Percentiles rank a stretch among this genome's conserved stretches.
Conservation (phyloP, 2,113 vertebrate genomes). For the Ceratotherium simum region DNA sequence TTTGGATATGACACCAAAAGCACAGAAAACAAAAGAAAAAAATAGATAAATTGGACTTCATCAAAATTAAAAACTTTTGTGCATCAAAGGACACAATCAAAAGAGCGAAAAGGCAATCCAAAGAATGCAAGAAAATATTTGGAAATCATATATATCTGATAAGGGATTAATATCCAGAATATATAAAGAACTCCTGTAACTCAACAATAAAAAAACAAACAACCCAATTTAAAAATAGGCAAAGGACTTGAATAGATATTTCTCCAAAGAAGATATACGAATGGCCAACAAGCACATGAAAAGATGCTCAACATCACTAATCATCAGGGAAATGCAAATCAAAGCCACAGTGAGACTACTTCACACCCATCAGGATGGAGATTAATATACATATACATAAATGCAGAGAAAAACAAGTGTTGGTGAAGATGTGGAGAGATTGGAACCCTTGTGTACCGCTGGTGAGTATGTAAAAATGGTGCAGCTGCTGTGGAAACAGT, state of each 20-base stretch:
- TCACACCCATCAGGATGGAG: not conserved
- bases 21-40: not conserved
- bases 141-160: not conserved
- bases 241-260: no score
- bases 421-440: not conserved
- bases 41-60: not conserved
- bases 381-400: no score
- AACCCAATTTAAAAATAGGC: no score
- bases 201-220: no score
- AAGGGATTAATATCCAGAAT: not conserved
- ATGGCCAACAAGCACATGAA: no score
- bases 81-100: not conserved
- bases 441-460: no score
- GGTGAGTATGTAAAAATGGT: no score
- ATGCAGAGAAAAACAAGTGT: not conserved
- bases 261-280: no score
- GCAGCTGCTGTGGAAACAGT: no score
- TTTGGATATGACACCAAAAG: no score
- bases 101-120: not conserved
- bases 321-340: not conserved
- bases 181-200: no score
- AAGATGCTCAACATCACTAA: no score
- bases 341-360: not conserved
- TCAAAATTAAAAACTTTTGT: not conserved
- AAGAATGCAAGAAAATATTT: not conserved